Evolutionary conservation across 2,888 invertebrate genomes (phyloP), one percentile per base, ranked within the genome.

Genomic region (Luperina nickerlii): DNA sequence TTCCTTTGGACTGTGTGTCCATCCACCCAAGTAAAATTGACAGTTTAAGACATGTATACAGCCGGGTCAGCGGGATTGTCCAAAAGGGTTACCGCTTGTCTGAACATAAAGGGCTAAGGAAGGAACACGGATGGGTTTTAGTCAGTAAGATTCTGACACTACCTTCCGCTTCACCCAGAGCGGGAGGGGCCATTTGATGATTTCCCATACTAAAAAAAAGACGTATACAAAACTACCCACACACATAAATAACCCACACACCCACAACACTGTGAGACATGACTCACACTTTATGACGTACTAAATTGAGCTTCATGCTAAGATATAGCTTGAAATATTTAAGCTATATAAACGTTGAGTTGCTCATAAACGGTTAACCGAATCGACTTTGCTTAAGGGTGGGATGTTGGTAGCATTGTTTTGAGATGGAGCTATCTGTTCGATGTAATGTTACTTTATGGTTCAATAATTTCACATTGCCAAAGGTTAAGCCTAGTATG

Each of bases 331-430:
- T 89, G 71, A 73, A 85, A 84, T 89, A 89, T 88, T 87, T 79
- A 84, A 69, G 76, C 87, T 69, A 27, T 68, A 76, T 83, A 85
- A 80, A 78, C 76, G 85, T 45, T 76, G 67, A 71, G 80, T 72
- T 73, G 76, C 74, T 86, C 88, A 82, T 91, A 90, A 90, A 88
- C 87, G 88, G 87, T 89, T 90, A 89, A 89, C 87, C 75, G 76
- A 65, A 76, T 83, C 74, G 74, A 81, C 77, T 85, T 82, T 65
- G n/a, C 73, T 91, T 90, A 88, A 89, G 89, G 86, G 69, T 48
- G 68, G 66, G 27, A 13, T 42, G 51, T 48, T 66, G 8, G 0
- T 38, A 15, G n/a, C 20, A 72, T 65, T 7, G n/a, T 42, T 62
- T 60, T 77, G 27, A 67, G 70, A 18, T 32, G 4, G 0, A 66